Conservation (phyloP, 2,797 vertebrate species). For the Miichthys miiuy region DNA sequence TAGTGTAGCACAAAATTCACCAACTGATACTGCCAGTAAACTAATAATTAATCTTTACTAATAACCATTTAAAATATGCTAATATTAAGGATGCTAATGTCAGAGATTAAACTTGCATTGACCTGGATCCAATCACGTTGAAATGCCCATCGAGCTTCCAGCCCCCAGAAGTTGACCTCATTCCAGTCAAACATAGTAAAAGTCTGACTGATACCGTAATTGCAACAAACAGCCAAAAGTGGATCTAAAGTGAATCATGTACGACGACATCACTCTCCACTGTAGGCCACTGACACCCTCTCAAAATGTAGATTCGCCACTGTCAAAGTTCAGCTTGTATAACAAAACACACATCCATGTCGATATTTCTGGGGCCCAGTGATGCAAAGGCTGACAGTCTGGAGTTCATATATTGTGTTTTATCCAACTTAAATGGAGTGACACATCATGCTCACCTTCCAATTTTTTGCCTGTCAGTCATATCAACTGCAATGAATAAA, state of each 20-base stretch:
- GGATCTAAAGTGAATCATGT: conserved; percentile 44
- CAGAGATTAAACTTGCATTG: neutral
- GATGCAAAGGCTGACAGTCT: conserved; percentile 73
- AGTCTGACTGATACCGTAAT: conserved; percentile 18
- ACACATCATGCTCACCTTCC: conserved; percentile 73
- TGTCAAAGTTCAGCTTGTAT: conserved; percentile 71
- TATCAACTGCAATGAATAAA: conserved; percentile 77
- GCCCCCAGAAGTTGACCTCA: conserved; percentile 7
- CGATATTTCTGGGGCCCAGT: conserved; percentile 62
- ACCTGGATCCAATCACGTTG: neutral
- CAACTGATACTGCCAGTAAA: neutral
- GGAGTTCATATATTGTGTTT: conserved; percentile 80
- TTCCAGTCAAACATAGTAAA: conserved; percentile 12
- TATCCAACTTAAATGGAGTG: conserved; percentile 83
- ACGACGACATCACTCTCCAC: conserved; percentile 26
- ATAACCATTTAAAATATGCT: neutral
- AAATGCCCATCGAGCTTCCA: neutral
- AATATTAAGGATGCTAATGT: no score
- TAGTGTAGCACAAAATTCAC: neutral
- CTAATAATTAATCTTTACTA: conserved; percentile 7
- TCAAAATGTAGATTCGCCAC: conserved; percentile 63
- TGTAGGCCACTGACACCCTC: conserved; percentile 32
- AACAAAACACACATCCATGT: conserved; percentile 70
- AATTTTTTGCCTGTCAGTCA: conserved; percentile 83
- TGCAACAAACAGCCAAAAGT: conserved; percentile 23